A percentile compares a stretch with the other conserved stretches of the same genome.
These are phyloP conservation scores for Argyrosomus japonicus DNA, from an alignment of 2,113 vertebrate species.

Conservation along the genomic window DNA sequence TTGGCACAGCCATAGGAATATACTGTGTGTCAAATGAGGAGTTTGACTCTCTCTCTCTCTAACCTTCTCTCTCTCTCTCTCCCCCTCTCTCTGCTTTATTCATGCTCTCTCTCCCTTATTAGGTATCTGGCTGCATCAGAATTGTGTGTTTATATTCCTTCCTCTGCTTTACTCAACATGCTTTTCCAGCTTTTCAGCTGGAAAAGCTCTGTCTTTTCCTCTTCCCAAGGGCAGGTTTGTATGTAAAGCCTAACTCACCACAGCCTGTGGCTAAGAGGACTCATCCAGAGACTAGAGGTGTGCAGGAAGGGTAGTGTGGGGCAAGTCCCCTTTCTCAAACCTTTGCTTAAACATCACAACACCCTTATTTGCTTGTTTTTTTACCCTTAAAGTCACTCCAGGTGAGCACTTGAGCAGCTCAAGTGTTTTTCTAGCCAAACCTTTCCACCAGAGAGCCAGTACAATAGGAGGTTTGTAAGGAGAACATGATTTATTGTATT, in stretches of 20 bases:
- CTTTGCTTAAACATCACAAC: background rate
- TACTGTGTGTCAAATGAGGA: constrained; percentile 17
- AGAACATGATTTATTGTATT: background rate
- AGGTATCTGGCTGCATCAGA: constrained; percentile 31
- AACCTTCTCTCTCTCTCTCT: background rate
- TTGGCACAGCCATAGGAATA: constrained; percentile 49
- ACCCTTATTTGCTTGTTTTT: background rate
- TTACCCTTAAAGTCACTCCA: background rate
- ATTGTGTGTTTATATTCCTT: constrained; percentile 46
- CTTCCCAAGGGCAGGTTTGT: constrained; percentile 37
- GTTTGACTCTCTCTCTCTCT: constrained; percentile 18
- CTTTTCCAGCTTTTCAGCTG: constrained; percentile 35
- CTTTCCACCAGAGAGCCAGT: background rate
- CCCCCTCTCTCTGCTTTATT: constrained; percentile 13
- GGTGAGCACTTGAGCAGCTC: background rate
- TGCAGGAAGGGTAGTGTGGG: background rate
- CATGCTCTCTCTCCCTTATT: constrained; percentile 23
- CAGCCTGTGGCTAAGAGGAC: constrained; percentile 7
- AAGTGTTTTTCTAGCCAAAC: background rate
- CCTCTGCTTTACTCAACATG: constrained; percentile 19
- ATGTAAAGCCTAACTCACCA: constrained; percentile 15
- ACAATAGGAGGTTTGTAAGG: background rate
- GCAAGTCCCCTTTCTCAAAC: background rate
- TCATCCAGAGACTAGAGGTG: constrained; percentile 12
- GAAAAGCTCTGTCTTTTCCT: constrained; percentile 48